These are phyloP conservation scores for Nymphalis c-album DNA, from an alignment of 2,888 invertebrate genomes.

Conservation along the genomic window DNA sequence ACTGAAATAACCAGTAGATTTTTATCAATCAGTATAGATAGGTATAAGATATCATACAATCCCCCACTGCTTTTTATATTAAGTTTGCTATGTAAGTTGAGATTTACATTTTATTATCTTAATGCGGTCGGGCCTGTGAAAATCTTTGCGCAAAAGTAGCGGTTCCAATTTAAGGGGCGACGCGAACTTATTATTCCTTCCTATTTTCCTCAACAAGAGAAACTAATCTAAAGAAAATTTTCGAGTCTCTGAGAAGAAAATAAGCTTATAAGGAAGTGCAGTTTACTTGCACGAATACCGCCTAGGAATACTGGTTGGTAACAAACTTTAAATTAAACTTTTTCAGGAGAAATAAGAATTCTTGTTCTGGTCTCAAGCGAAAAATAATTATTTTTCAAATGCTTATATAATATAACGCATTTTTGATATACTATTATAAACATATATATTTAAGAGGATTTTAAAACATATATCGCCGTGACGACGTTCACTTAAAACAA, in stretches of 20 bases:
- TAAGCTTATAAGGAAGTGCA: constrained; percentile 79
- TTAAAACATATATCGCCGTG: no score
- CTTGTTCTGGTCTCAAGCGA: constrained; percentile 39
- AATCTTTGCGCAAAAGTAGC: constrained; percentile 60
- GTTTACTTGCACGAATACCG: constrained; percentile 72
- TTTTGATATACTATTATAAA: no score
- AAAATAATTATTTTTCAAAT: constrained; percentile 29
- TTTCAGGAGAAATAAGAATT: constrained; percentile 64
- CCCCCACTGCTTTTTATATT: no score
- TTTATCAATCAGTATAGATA: not conserved
- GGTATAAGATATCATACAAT: no score
- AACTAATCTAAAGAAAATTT: constrained; percentile 82
- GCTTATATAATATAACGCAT: not conserved
- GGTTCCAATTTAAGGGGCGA: constrained; percentile 72
- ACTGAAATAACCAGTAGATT: not conserved
- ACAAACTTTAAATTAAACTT: constrained; percentile 79
- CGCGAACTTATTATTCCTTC: constrained; percentile 75
- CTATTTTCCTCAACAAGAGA: constrained; percentile 78
- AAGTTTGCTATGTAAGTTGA: not conserved
- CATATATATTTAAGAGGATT: no score
- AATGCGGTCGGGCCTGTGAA: constrained; percentile 41
- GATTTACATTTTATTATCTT: constrained; percentile 26
- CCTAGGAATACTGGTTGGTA: constrained; percentile 59
- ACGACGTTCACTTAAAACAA: no score
- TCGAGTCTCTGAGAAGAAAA: constrained; percentile 75